phyloP scores from a whole-genome alignment of 2,888 invertebrate species.

The Electrophaes corylata region DNA sequence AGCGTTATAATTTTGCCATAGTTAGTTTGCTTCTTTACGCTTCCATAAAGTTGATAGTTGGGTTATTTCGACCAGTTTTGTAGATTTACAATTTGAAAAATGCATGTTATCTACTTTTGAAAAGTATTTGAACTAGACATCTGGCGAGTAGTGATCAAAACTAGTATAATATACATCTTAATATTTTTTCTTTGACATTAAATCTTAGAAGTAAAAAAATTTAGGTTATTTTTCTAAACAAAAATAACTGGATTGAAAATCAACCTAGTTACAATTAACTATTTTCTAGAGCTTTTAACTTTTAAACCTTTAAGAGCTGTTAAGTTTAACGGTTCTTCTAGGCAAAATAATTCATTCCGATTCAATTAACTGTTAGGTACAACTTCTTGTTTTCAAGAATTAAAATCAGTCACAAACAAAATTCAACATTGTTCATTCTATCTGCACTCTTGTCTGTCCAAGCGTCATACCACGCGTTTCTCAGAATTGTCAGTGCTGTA shows the following conservation, averaged over 20 bases:
- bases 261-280: too few relatives aligned
- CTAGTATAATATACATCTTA: constrained; percentile 24
- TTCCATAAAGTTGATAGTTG: constrained; percentile 70
- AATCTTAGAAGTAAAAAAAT: too few relatives aligned
- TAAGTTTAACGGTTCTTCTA: neutral
- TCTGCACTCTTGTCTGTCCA: constrained; percentile 28
- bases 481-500: constrained; percentile 16
- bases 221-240: too few relatives aligned
- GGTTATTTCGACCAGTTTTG: constrained; percentile 66
- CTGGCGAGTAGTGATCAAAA: constrained; percentile 51
- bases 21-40: constrained; percentile 74
- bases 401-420: constrained; percentile 2
- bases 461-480: constrained; percentile 24
- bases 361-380: neutral
- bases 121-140: constrained; percentile 46
- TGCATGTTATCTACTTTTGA: constrained; percentile 63
- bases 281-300: constrained; percentile 36
- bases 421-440: constrained; percentile 7
- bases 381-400: neutral
- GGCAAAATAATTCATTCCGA: neutral
- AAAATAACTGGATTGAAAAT: too few relatives aligned
- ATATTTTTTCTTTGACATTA: too few relatives aligned
- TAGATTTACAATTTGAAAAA: constrained; percentile 58
- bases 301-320: constrained; percentile 2
- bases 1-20: constrained; percentile 66